These are phyloP conservation scores for Platalea minor DNA, from an alignment of 2,797 vertebrate species.

Conservation along the genomic window DNA sequence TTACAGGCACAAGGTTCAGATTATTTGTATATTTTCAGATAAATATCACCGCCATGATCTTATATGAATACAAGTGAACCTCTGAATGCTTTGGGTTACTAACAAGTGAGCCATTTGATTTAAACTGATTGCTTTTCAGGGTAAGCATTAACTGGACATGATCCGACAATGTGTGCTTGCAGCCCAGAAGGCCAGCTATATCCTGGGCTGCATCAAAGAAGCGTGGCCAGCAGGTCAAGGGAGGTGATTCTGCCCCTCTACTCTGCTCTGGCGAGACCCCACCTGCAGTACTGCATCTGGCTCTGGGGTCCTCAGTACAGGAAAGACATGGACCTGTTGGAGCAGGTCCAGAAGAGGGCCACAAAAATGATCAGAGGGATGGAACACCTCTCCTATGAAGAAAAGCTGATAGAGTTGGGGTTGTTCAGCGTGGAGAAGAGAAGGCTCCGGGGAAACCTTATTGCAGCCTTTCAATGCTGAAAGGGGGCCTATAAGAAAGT, in stretches of 20 bases:
- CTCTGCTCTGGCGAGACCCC: neutral
- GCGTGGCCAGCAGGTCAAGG: rapidly evolving
- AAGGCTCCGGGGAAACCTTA: neutral
- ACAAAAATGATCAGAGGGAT: neutral
- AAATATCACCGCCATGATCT: neutral
- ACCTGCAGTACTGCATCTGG: rapidly evolving
- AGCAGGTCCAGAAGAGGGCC: neutral
- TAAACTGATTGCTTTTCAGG: neutral
- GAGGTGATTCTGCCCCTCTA: neutral
- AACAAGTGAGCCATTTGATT: neutral
- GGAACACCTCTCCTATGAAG: neutral
- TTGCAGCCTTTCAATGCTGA: neutral
- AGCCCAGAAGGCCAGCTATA: neutral
- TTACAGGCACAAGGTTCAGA: neutral
- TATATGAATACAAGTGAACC: neutral
- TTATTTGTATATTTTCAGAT: neutral
- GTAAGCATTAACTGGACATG: neutral
- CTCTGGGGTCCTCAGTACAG: too few species aligned
- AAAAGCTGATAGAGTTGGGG: neutral
- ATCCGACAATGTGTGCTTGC: rapidly evolving
- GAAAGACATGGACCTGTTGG: neutral
- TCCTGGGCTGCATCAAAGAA: neutral
- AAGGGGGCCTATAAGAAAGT: neutral
- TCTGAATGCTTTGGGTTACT: neutral
- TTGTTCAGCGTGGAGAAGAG: neutral